Evolutionary conservation across 2,888 invertebrate species (phyloP), one percentile per base, ranked within the genome.

Genomic region (Chloroclysta siterata): DNA sequence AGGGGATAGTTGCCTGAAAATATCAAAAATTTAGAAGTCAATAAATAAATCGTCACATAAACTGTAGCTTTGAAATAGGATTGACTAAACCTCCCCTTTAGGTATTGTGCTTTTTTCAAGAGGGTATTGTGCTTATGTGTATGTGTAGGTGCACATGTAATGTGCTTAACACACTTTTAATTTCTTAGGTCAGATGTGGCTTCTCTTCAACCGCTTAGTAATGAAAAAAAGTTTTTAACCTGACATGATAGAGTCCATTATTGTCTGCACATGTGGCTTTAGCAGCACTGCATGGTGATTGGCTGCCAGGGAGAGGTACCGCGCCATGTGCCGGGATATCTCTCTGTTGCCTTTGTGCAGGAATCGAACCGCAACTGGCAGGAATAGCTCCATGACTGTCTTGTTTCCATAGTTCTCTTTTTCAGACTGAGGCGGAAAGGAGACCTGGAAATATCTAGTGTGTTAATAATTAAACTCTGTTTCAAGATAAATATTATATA

Each of bases 331-430:
- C 63, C 97, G 94, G 0, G 97, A 97, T 68, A 99, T 94, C 85
- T 98, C 98, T 69, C 96, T 95, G 87, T 98, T 98, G 59, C 97
- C 97, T 82, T 97, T 97, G 78, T 97, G 97, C 55, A 99, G 90
- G 86, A 98, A 98, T 88, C 97, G 97, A 1, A 99, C 97, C 1
- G 98, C 98, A 5, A 98, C 96, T 0, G 98, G 98, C 70, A 99
- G 92, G 50, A 98, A 97, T 59, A 96, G 87, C 79, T 96, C 95
- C 97, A 98, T 98, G 36, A 95, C 94, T 63, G 89, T 92, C 72
- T 94, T 94, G 74, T 94, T 95, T 74, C 94, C 94, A 68, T 94
- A 94, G 77, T 94, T 94, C 85, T 95, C 88, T 68, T 91, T 92
- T 60, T 93, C 93, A 0, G 84, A 82, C 76, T 91, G 91, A 0